Conservation (phyloP, 1,140 invertebrate genomes). For the Neodiprion virginianus region DNA sequence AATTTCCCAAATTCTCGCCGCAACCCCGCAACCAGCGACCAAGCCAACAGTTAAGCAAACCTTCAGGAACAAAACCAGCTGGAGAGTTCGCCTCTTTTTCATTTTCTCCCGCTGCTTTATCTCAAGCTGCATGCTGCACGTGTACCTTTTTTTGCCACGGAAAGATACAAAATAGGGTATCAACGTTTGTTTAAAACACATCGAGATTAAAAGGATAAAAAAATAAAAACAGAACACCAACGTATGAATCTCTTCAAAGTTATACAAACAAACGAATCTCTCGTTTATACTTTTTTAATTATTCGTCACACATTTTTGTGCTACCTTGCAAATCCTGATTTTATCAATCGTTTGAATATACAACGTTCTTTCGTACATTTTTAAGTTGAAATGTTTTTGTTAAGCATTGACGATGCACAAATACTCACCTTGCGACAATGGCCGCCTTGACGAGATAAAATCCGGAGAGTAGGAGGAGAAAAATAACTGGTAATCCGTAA, state of each 20-base stretch:
- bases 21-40: conserved; percentile 54
- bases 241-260: too few species aligned
- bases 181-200: too few species aligned
- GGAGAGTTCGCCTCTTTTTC: conserved; percentile 64
- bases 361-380: too few species aligned
- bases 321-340: too few species aligned
- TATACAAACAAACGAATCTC: neutral
- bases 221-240: too few species aligned
- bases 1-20: conserved; percentile 49
- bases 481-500: conserved; percentile 55
- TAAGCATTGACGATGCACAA: too few species aligned
- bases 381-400: too few species aligned
- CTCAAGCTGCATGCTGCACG: conserved; percentile 64
- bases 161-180: neutral
- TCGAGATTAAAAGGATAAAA: too few species aligned
- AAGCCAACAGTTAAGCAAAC: conserved; percentile 59
- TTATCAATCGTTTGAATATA: too few species aligned
- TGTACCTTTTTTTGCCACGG: conserved; percentile 41
- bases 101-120: conserved; percentile 67
- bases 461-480: conserved; percentile 51
- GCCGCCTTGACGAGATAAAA: conserved; percentile 59
- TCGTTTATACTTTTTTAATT: neutral
- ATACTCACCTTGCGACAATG: conserved; percentile 56
- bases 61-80: conserved; percentile 68
- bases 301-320: too few species aligned